Base-by-base conservation (phyloP, 2,113 vertebrate species). In the Pelvicachromis taeniatus region DNA sequence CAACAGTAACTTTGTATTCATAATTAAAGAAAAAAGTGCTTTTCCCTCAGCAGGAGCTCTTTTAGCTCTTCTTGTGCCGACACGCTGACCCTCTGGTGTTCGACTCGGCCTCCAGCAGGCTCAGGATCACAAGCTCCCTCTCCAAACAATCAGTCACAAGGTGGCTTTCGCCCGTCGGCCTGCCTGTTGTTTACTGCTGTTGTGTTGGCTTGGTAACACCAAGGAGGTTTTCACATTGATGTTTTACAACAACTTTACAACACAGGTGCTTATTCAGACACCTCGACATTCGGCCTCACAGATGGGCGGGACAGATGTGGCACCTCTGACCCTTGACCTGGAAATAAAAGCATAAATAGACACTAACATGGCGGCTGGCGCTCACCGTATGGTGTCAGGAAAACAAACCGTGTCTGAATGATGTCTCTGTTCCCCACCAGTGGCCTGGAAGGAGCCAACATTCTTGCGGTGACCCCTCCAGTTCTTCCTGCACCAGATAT, bases 271-370 rank as follows among this genome's bases (percentile, higher is more conserved):
- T 85, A 84, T 85, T 78, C n/a, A 4, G 31, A 11, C 29, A 75
- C 26, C 16, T 52, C 17, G 4, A 50, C 9, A n/a, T 80, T 82
- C 7, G 26, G 59, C 29, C 58, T 78, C 83, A 86, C 85, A 56
- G n/a, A n/a, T n/a, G n/a, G 85, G 61, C 31, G 16, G 9, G 52
- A 3, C 86, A 91, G 86, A 91, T 91, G 93, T 85, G 87, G 4
- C 21, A 53, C 79, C 50, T 50, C 21, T 70, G 82, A 91, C 86
- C 90, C 29, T 3, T 75, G 61, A 84, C 75, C 85, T 70, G 40
- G 17, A 84, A 83, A 73, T 38, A 50, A 78, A 86, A 65, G 50
- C 52, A 77, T 53, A 79, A 86, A 68, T 31, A 81, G 29, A 52
- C 1, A 42, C 65, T 78, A 89, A 90, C 88, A 63, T 4, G 31